These are phyloP conservation scores for Wiebesia pumilae DNA, from an alignment of 1,140 invertebrate species.

Conservation along the genomic window DNA sequence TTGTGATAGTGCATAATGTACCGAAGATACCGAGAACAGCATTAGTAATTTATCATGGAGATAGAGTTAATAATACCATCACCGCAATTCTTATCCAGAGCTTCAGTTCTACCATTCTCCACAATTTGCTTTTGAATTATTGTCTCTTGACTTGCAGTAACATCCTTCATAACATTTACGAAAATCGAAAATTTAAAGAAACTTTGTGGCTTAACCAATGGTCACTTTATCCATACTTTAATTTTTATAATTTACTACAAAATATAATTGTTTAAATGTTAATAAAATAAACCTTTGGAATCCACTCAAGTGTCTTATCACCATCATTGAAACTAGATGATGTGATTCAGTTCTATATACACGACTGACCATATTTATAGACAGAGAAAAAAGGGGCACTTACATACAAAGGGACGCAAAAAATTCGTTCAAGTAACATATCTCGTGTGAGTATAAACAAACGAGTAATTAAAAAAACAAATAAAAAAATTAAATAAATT, in stretches of 20 bases:
- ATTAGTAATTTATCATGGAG: conserved; percentile 69
- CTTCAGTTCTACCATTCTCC: conserved; percentile 32
- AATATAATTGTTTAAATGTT: conserved; percentile 8
- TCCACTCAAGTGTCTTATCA: conserved; percentile 23
- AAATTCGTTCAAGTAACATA: conserved; percentile 37
- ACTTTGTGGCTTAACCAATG: background rate
- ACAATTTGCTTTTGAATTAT: conserved; percentile 36
- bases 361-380: conserved; percentile 39
- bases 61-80: conserved; percentile 71
- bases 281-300: conserved; percentile 6
- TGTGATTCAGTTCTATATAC: background rate
- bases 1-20: conserved; percentile 62
- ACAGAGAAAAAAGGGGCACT: conserved; percentile 48
- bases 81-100: conserved; percentile 61
- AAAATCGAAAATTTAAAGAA: conserved; percentile 13
- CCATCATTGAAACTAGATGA: background rate
- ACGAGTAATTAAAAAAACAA: conserved; percentile 58
- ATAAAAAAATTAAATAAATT: conserved; percentile 64
- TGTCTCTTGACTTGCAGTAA: conserved; percentile 51
- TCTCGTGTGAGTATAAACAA: conserved; percentile 56
- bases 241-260: background rate
- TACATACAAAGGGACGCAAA: conserved; percentile 40
- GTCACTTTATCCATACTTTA: background rate
- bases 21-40: conserved; percentile 70
- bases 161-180: conserved; percentile 40